Evolutionary conservation across 2,888 invertebrate genomes (phyloP).

Genomic region (Drosophila infuscata): DNA sequence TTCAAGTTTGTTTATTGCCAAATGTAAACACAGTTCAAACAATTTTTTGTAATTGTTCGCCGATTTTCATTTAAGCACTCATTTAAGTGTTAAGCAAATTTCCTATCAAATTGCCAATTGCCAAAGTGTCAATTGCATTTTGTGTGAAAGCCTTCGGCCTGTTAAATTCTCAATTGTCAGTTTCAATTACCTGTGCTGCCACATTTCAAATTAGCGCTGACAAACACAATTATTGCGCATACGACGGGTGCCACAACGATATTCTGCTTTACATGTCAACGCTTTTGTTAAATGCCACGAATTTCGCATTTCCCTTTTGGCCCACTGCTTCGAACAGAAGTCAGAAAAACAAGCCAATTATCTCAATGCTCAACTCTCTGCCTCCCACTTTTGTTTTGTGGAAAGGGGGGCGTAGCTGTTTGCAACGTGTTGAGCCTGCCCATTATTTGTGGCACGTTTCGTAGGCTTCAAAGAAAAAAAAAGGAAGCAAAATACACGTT

Average conservation of each 20-base stretch:
- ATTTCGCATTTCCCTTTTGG: constrained; percentile 32
- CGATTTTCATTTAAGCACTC: constrained; percentile 10
- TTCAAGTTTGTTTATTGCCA: not conserved
- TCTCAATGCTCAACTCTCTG: constrained; percentile 31
- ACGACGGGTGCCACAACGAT: constrained; percentile 32
- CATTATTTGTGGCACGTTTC: constrained; percentile 63
- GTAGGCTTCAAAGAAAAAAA: constrained; percentile 14
- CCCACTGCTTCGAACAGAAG: constrained; percentile 4
- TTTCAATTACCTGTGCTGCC: constrained; percentile 26
- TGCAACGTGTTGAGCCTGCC: constrained; percentile 39
- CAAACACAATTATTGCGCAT: constrained; percentile 34
- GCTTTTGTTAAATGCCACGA: constrained; percentile 35
- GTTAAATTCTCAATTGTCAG: constrained; percentile 36
- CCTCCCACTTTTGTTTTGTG: not conserved
- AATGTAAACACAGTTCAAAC: too few species aligned
- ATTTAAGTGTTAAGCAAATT: constrained; percentile 6
- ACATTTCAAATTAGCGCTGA: not conserved
- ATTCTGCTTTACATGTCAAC: constrained; percentile 23
- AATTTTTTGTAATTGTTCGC: not conserved
- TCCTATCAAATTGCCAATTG: constrained; percentile 23
- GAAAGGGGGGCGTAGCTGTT: not conserved
- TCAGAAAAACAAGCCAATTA: constrained; percentile 57
- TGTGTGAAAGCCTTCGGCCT: constrained; percentile 7
- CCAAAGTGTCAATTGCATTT: constrained; percentile 15
- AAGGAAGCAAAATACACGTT: constrained; percentile 23